Base-by-base conservation (phyloP, 2,797 vertebrate species). In the Coendou prehensilis region DNA sequence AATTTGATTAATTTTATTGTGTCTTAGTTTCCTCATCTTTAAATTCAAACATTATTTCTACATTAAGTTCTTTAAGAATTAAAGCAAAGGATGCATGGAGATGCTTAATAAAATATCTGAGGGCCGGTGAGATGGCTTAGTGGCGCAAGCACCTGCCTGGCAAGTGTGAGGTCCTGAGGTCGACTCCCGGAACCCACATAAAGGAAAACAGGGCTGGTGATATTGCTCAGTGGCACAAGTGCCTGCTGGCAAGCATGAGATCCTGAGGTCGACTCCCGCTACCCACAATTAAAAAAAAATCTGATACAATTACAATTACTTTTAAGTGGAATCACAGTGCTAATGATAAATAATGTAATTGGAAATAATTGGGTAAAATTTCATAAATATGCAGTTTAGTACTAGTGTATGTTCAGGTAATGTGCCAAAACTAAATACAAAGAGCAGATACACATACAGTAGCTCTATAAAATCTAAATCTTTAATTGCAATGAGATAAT, bases 41-140 rank as follows among this genome's bases (percentile, higher is more conserved):
- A 30, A 93, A 79, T 79, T 95, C 67, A 96, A 90, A 63, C 89
- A 57, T 13, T 61, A 73, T 89, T 61, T 75, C 15, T 67, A 2
- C 22, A 59, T 69, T 14, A 85, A 75, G 0, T 81, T 86, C 9
- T 92, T 81, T 28, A 5, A 76, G 15, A 20, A 81, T 71, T 75
- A 79, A 94, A 76, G 57, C 17, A 81, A 73, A 80, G 41, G 5
- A 22, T 50, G 10, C 0, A 79, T 13, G 56, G 1, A 6, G 28
- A 45, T 84, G 23, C 4, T 81, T 87, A 75, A 56, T 1, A 88
- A 89, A 91, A 17, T 41, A 1, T 47, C 56, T 41, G 37, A 41
- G 37, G 37, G 37, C 37, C 37, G 37, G 37, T 41, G 37, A 41
- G 37, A 41, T 41, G 37, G 37, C 37, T 41, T 41, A 41, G 37